Evolutionary conservation across 2,113 vertebrate species (phyloP).

Genomic region (Ageneiosus marmoratus): DNA sequence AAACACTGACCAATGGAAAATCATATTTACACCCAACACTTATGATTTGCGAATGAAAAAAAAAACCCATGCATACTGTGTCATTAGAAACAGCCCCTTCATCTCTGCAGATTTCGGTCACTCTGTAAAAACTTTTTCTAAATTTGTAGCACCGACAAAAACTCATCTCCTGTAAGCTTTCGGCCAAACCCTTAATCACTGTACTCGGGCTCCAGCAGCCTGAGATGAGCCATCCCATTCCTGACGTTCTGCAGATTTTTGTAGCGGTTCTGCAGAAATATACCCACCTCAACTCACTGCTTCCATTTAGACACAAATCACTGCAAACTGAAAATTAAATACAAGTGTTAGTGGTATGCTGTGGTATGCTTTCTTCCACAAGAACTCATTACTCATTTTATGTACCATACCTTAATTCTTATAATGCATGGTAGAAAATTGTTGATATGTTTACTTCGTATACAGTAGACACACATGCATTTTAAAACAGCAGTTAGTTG

Average conservation of each 20-base stretch:
- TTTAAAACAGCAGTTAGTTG: too few species aligned
- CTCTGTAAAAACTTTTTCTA: not conserved
- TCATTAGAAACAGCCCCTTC: conserved; percentile 16
- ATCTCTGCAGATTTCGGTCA: conserved; percentile 9
- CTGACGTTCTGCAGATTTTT: conserved; percentile 17
- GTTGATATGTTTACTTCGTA: too few species aligned
- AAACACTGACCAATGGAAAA: conserved; percentile 24
- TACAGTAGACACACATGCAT: too few species aligned
- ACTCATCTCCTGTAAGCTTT: conserved; percentile 5
- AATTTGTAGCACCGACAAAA: conserved; percentile 23
- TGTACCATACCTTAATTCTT: not conserved
- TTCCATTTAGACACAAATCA: conserved; percentile 23
- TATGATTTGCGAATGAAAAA: conserved; percentile 16
- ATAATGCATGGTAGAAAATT: too few species aligned
- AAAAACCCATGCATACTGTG: not conserved
- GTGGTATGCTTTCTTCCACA: not conserved
- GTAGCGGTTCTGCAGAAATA: conserved; percentile 20
- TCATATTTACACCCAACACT: conserved; percentile 32
- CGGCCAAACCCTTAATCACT: conserved; percentile 29
- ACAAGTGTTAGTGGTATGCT: not conserved
- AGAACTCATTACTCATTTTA: not conserved
- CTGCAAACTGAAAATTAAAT: conserved; percentile 6
- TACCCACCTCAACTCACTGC: conserved; percentile 23
- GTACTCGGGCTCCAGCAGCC: conserved; percentile 6
- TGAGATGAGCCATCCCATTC: not conserved